phyloP scores from a whole-genome alignment of 2,888 invertebrate genomes.

The Limenitis arthemis region DNA sequence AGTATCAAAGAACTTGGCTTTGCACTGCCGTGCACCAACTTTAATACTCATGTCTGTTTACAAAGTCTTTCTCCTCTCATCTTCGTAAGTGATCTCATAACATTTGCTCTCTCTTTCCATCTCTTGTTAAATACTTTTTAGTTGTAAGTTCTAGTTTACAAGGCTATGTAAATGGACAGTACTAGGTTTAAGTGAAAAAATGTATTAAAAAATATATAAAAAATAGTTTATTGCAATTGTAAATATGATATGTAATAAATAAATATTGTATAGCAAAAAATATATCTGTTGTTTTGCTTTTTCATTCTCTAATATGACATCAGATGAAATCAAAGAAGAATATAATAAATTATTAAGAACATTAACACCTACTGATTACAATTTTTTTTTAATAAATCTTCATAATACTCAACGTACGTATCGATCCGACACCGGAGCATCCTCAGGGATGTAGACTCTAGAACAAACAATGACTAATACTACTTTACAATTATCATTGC shows the following conservation, averaged over 20 bases:
- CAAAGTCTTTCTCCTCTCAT: slow-evolving; percentile 22
- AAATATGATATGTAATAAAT: slow-evolving; percentile 57
- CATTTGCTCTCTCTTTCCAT: slow-evolving; percentile 28
- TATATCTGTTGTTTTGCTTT: slow-evolving; percentile 9
- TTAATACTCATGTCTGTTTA: slow-evolving; percentile 26
- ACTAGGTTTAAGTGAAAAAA: slow-evolving; percentile 48
- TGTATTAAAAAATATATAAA: slow-evolving; percentile 42
- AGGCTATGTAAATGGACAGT: slow-evolving; percentile 50
- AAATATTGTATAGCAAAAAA: slow-evolving; percentile 43
- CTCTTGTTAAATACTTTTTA: slow-evolving; percentile 25
- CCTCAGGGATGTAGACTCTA: too few species aligned
- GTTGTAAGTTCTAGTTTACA: slow-evolving; percentile 22
- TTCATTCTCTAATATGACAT: background rate
- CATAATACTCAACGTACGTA: too few species aligned
- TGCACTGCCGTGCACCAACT: slow-evolving; percentile 16
- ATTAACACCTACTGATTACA: too few species aligned
- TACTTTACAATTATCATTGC: too few species aligned
- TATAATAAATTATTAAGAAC: too few species aligned
- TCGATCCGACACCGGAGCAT: too few species aligned
- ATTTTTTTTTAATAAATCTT: too few species aligned
- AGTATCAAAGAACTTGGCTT: slow-evolving; percentile 14
- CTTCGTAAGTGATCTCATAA: slow-evolving; percentile 37
- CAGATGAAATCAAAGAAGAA: background rate
- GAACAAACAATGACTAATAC: too few species aligned
- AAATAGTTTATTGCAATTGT: slow-evolving; percentile 50